These are phyloP conservation scores for Pangasianodon hypophthalmus DNA, from an alignment of 2,113 vertebrate species.

Conservation along the genomic window DNA sequence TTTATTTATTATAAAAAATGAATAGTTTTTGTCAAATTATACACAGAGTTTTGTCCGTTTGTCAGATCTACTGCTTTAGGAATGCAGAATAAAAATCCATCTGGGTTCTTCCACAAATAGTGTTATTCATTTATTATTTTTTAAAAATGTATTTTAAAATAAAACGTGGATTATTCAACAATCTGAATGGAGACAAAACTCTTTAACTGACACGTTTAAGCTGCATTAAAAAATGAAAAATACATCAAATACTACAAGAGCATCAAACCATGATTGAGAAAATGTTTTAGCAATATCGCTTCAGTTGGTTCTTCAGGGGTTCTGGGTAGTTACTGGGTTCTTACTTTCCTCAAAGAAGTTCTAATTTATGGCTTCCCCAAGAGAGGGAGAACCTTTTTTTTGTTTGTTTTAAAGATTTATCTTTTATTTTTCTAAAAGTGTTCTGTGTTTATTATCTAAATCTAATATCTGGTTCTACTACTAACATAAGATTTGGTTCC, in stretches of 20 bases:
- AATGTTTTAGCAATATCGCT: neutral
- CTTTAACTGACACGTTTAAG: neutral
- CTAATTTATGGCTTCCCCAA: neutral
- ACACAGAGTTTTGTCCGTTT: neutral
- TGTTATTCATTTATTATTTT: neutral
- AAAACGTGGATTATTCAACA: neutral
- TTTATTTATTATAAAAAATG: neutral
- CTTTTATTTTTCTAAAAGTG: neutral
- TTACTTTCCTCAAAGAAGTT: neutral
- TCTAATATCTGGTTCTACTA: neutral
- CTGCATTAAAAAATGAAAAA: neutral
- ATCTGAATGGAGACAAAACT: no score
- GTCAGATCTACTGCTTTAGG: neutral
- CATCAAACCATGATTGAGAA: neutral
- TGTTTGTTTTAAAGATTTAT: no score
- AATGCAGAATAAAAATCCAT: neutral
- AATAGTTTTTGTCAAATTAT: neutral
- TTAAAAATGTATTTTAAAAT: neutral
- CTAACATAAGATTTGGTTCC: neutral
- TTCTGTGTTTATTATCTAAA: neutral
- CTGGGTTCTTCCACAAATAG: neutral
- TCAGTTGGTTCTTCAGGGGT: neutral
- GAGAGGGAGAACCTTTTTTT: neutral
- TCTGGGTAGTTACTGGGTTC: neutral
- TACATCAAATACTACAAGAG: neutral